Base-by-base conservation (phyloP, 2,113 vertebrate genomes). In the Oreochromis spilurus region DNA sequence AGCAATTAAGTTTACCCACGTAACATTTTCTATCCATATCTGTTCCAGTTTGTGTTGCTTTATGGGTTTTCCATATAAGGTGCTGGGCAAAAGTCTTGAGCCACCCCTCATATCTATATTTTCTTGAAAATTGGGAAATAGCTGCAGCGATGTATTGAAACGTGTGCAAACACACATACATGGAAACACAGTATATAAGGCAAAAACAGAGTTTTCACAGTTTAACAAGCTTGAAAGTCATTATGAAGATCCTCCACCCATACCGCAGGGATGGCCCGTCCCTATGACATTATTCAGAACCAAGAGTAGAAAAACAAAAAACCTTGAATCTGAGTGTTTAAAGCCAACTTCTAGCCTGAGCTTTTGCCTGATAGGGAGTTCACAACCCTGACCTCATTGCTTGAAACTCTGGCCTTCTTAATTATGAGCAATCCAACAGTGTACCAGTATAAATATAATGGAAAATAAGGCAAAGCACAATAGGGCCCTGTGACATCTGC, bases 131-230 rank as follows among this genome's bases (percentile, higher is more conserved):
- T 45, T 45, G 5, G 21, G 21, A 45, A 72, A 45, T 26, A 45
- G 13, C 5, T 45, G 67, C 21, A 26, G 38, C 3, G 21, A 45
- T 26, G 13, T 72, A 43, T 72, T 16, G 38, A 70, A 70, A 70
- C 3, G 0, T 0, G 13, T 70, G 7, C 38, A 43, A 10, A 43
- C 13, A 0, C 45, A 4, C 5, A 72, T 26, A 0, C n/a, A 24
- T 43, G 65, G 65, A 45, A 45, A 67, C 40, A 40, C n/a, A 67
- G n/a, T 24, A 67, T 67, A 14, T 24, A 40, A 40, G 12, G 62
- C 36, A 67, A 24, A 67, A 67, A 72, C 21, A 10, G 60, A 65
- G 65, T 45, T 72, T 6, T 5, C 19, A 24, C 38, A 26, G 8
- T 45, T 43, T 3, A 72, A 26, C 38, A 72, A 26, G 65, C n/a